Percentiles rank a stretch among this genome's conserved stretches.
Conservation (phyloP, 2,797 vertebrate genomes). For the Kryptolebias ocellatus region DNA sequence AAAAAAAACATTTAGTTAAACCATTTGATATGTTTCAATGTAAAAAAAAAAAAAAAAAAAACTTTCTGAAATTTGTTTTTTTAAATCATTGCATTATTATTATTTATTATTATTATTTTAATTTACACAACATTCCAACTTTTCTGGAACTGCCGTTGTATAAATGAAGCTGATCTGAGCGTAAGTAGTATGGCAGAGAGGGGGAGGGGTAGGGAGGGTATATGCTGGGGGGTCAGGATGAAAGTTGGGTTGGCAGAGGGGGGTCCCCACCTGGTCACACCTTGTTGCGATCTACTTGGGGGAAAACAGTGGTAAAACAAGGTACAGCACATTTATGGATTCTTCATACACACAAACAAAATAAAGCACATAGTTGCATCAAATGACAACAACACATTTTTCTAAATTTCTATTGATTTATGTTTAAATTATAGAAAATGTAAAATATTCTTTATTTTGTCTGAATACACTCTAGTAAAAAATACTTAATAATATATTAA, state of each 20-base stretch:
- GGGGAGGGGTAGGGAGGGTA: conserved; percentile 19
- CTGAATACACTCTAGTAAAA: conserved; percentile 3
- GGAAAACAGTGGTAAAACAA: conserved; percentile 81
- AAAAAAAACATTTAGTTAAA: no score
- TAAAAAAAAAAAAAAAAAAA: no score
- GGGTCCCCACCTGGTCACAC: conserved; percentile 85
- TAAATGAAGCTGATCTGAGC: conserved; percentile 54
- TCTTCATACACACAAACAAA: conserved; percentile 69
- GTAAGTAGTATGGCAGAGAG: conserved; percentile 47
- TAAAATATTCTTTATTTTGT: conserved; percentile 20
- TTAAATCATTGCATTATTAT: no score
- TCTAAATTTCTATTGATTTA: conserved; percentile 4
- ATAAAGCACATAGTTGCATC: conserved; percentile 62
- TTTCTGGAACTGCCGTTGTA: no score
- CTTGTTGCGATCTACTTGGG: conserved; percentile 86
- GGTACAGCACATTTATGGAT: conserved; percentile 81
- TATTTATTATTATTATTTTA: no score
- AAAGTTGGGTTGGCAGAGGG: conserved; percentile 41
- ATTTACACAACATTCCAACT: no score
- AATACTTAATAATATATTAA: no score
- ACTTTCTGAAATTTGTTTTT: no score
- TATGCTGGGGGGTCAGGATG: conserved; percentile 23
- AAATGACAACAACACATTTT: conserved; percentile 50
- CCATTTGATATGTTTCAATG: no score
- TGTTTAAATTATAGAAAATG: neutral